Percentiles rank a stretch among this genome's conserved stretches.
Evolutionary conservation across 2,888 invertebrate species (phyloP).

Genomic region (Itoplectis maculator): DNA sequence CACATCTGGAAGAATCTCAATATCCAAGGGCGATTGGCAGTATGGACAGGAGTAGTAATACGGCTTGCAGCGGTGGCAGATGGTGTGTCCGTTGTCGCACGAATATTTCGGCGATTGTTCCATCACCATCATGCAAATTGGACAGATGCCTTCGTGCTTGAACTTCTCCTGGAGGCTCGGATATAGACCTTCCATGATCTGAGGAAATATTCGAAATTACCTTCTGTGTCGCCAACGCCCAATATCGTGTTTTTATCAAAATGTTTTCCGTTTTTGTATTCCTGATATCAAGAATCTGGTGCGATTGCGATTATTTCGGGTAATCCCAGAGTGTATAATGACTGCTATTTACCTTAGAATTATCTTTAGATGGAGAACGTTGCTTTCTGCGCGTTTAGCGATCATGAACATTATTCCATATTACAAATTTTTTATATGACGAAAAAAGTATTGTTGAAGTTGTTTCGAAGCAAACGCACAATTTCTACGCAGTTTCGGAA

Average conservation of each 20-base stretch:
- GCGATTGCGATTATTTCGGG: not conserved
- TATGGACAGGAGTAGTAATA: slow-evolving; percentile 79
- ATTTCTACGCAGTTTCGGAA: too few species aligned
- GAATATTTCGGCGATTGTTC: slow-evolving; percentile 74
- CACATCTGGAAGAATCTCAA: slow-evolving; percentile 65
- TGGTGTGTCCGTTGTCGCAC: slow-evolving; percentile 76
- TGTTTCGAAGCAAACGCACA: too few species aligned
- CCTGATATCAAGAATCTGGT: slow-evolving; percentile 1
- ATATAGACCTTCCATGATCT: slow-evolving; percentile 78
- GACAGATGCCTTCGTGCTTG: slow-evolving; percentile 77
- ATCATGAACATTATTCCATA: not conserved
- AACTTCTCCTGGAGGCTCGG: slow-evolving; percentile 78
- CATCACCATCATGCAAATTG: slow-evolving; percentile 79
- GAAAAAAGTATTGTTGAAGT: not conserved
- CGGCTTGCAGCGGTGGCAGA: slow-evolving; percentile 81
- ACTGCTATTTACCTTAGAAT: not conserved
- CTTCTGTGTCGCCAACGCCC: not conserved
- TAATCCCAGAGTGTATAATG: not conserved
- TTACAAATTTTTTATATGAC: too few species aligned
- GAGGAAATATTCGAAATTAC: not conserved
- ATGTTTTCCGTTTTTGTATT: not conserved
- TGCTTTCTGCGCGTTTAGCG: not conserved
- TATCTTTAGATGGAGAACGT: not conserved
- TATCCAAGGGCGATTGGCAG: slow-evolving; percentile 73
- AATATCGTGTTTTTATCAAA: not conserved